Evolutionary conservation across 2,888 invertebrate genomes (phyloP).

Genomic region (Hofmannophila pseudospretella): DNA sequence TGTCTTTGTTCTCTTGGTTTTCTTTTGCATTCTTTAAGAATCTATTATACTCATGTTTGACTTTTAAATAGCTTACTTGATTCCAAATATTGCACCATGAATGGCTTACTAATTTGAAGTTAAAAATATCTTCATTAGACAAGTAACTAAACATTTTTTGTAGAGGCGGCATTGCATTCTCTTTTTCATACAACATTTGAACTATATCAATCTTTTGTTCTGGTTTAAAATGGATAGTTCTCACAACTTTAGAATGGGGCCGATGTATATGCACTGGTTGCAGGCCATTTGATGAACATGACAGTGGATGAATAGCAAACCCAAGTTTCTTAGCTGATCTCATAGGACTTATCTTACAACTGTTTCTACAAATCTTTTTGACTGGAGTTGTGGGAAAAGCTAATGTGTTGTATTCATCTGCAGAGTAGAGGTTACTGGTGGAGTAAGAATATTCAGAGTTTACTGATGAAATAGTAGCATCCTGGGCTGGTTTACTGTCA

Average conservation of each 20-base stretch:
- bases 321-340: slow-evolving; percentile 53
- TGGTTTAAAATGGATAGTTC: slow-evolving; percentile 42
- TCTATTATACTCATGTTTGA: slow-evolving; percentile 38
- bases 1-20: slow-evolving; percentile 52
- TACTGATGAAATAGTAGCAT: slow-evolving; percentile 11
- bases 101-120: slow-evolving; percentile 55
- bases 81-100: slow-evolving; percentile 56
- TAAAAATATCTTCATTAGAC: slow-evolving; percentile 56
- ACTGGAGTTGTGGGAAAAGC: slow-evolving; percentile 63
- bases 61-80: slow-evolving; percentile 39
- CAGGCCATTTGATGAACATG: slow-evolving; percentile 50
- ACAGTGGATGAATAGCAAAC: slow-evolving; percentile 57
- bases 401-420: slow-evolving; percentile 30
- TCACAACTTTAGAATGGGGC: slow-evolving; percentile 26
- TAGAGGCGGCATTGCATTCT: slow-evolving; percentile 44
- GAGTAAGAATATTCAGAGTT: slow-evolving; percentile 12
- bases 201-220: slow-evolving; percentile 64
- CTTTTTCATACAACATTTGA: slow-evolving; percentile 41
- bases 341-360: slow-evolving; percentile 50
- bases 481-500: slow-evolving; percentile 30
- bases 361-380: slow-evolving; percentile 46
- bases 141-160: slow-evolving; percentile 54
- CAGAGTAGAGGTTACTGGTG: slow-evolving; percentile 19
- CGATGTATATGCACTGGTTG: slow-evolving; percentile 32
- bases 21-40: slow-evolving; percentile 48